Conservation (phyloP, 2,113 vertebrate genomes). For the Varanus komodoensis region DNA sequence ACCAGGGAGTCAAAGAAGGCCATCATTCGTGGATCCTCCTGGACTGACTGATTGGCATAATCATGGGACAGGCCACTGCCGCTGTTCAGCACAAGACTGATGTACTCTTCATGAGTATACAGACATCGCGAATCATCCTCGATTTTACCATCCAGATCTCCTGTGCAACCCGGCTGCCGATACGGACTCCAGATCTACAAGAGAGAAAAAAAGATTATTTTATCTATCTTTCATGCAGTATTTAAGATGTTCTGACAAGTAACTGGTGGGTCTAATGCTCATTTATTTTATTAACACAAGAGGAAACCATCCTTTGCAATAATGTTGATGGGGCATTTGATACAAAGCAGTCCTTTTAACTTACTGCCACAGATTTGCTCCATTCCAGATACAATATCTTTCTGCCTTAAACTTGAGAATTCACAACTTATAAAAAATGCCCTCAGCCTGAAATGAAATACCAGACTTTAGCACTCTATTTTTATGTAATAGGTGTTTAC, state of each 20-base stretch:
- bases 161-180: slow-evolving; percentile 92
- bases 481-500: slow-evolving; percentile 74
- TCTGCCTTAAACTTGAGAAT: slow-evolving; percentile 19
- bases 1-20: slow-evolving; percentile 99
- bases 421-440: slow-evolving; percentile 47
- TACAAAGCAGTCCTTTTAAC: background rate
- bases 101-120: slow-evolving; percentile 98
- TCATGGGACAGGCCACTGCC: slow-evolving; percentile 96
- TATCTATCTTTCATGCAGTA: background rate
- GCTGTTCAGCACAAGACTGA: slow-evolving; percentile 96
- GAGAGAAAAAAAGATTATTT: slow-evolving; percentile 22
- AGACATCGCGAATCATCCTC: slow-evolving; percentile 96
- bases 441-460: slow-evolving; percentile 47
- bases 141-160: slow-evolving; percentile 92
- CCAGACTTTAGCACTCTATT: slow-evolving; percentile 67
- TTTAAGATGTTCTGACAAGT: slow-evolving; percentile 1
- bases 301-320: background rate
- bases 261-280: background rate
- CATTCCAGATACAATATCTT: slow-evolving; percentile 12
- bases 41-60: slow-evolving; percentile 96
- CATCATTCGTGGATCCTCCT: slow-evolving; percentile 99
- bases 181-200: slow-evolving; percentile 96
- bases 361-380: slow-evolving; percentile 32
- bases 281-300: too few relatives aligned
- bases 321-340: background rate